phyloP scores from a whole-genome alignment of 2,797 vertebrate genomes.

The Rhyacichthys aspro region DNA sequence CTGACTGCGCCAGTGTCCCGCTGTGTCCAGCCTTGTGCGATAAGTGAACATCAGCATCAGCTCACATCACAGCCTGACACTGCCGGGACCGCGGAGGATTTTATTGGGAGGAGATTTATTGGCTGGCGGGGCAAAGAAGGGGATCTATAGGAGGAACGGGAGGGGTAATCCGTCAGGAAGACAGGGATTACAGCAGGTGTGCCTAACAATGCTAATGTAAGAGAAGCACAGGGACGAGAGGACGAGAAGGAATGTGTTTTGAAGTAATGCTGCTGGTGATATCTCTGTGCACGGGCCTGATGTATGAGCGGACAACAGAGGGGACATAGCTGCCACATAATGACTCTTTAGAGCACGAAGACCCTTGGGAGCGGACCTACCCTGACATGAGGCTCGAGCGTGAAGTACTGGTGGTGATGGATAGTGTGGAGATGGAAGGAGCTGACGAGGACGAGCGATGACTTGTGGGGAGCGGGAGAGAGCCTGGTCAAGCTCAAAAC shows the following conservation, averaged over 20 bases:
- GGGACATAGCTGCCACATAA: constrained; percentile 36
- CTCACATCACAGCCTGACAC: constrained; percentile 18
- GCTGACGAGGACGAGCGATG: constrained; percentile 55
- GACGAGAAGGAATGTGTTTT: constrained; percentile 8
- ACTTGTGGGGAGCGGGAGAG: constrained; percentile 40
- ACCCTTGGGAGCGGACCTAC: constrained; percentile 40
- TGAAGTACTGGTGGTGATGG: constrained; percentile 59
- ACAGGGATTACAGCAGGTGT: constrained; percentile 75
- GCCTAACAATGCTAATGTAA: constrained; percentile 69
- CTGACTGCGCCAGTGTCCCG: constrained; percentile 9
- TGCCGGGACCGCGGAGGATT: constrained; percentile 33
- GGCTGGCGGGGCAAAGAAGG: constrained; percentile 43
- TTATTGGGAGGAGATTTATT: constrained; percentile 72
- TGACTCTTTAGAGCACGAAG: constrained; percentile 52
- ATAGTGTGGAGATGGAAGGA: constrained; percentile 61
- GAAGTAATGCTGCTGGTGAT: neutral
- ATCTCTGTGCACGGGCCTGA: constrained; percentile 5
- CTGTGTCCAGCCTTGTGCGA: constrained; percentile 42
- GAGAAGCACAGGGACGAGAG: constrained; percentile 12
- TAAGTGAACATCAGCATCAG: constrained; percentile 52
- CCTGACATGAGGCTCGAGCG: constrained; percentile 19
- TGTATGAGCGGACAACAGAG: constrained; percentile 25
- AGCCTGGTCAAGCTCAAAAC: constrained; percentile 46
- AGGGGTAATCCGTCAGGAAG: constrained; percentile 71
- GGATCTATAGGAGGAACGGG: constrained; percentile 65